These are phyloP conservation scores for Rhincodon typus DNA, from an alignment of 2,797 vertebrate species.

Conservation along the genomic window DNA sequence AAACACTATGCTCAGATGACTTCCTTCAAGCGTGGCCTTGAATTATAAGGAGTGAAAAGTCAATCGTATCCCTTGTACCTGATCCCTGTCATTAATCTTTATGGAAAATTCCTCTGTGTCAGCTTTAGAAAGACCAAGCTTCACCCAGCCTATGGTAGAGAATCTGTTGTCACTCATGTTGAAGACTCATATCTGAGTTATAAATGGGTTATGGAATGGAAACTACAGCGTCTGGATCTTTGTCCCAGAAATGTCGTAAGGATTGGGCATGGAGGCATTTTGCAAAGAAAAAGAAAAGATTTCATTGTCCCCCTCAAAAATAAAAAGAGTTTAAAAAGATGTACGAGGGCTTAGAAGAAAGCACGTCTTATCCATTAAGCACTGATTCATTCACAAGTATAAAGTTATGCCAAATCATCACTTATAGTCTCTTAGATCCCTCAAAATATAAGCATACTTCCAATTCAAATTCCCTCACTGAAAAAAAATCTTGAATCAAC, in stretches of 20 bases:
- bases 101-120: background rate
- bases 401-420: background rate
- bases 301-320: background rate
- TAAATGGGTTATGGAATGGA: background rate
- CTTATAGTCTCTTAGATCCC: background rate
- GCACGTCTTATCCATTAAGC: background rate
- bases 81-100: background rate
- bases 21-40: background rate
- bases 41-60: background rate
- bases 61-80: background rate
- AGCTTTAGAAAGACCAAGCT: background rate
- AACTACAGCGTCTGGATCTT: too few species aligned
- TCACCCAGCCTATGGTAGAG: background rate
- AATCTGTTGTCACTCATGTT: background rate
- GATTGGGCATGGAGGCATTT: background rate
- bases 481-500: background rate
- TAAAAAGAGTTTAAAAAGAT: background rate
- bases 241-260: background rate
- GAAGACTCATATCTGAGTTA: background rate
- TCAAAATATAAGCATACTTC: background rate
- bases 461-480: background rate
- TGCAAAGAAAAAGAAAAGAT: background rate
- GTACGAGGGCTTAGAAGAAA: background rate
- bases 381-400: background rate
- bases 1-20: too few species aligned